These are phyloP conservation scores for Drosophila antonietae DNA, from an alignment of 2,888 invertebrate genomes.

Conservation along the genomic window DNA sequence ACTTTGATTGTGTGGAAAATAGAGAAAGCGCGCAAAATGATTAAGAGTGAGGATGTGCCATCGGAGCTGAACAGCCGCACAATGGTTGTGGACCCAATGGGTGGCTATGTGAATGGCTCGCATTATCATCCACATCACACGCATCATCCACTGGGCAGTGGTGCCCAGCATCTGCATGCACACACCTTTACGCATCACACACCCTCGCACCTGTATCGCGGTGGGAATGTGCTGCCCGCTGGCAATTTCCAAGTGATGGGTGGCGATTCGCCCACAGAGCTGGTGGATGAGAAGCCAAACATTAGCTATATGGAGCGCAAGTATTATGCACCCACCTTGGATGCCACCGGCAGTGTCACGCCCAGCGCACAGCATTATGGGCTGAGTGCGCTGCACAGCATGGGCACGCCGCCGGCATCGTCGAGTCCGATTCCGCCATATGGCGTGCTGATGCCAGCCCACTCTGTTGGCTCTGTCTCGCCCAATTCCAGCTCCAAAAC, in stretches of 20 bases:
- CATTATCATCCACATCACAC: slow-evolving; percentile 61
- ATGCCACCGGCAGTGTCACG: slow-evolving; percentile 50
- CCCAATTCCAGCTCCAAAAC: slow-evolving; percentile 72
- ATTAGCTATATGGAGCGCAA: slow-evolving; percentile 81
- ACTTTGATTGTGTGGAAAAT: slow-evolving; percentile 16
- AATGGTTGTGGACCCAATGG: slow-evolving; percentile 62
- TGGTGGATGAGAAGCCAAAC: slow-evolving; percentile 82
- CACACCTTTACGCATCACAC: slow-evolving; percentile 51
- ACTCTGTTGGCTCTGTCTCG: slow-evolving; percentile 74
- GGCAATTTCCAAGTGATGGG: slow-evolving; percentile 78
- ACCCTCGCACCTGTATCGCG: slow-evolving; percentile 72
- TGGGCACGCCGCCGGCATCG: slow-evolving; percentile 78
- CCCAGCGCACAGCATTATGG: slow-evolving; percentile 68
- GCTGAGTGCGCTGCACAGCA: slow-evolving; percentile 66
- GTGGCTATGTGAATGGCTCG: slow-evolving; percentile 52
- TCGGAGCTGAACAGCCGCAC: slow-evolving; percentile 67
- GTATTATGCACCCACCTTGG: slow-evolving; percentile 74
- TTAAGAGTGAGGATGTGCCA: slow-evolving; percentile 82
- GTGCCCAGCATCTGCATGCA: slow-evolving; percentile 42
- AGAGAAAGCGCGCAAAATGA: slow-evolving; percentile 63
- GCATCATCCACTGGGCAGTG: slow-evolving; percentile 44
- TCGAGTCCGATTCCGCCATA: slow-evolving; percentile 74
- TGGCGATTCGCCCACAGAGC: slow-evolving; percentile 77
- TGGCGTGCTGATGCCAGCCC: slow-evolving; percentile 65
- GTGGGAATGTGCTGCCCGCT: slow-evolving; percentile 70